phyloP scores from a whole-genome alignment of 2,113 vertebrate species.

The Tinamus guttatus region DNA sequence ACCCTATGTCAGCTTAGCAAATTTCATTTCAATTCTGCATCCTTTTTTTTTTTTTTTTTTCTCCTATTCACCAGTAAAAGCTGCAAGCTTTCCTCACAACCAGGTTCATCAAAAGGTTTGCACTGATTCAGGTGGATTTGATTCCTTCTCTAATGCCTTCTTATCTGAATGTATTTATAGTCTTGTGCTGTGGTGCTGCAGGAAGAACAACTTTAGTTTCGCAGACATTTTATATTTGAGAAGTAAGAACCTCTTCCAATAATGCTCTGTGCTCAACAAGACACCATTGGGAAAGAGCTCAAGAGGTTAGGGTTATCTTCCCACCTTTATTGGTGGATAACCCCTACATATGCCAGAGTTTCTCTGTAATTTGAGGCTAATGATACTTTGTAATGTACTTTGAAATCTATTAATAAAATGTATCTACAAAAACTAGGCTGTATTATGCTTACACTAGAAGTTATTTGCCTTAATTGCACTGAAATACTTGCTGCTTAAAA shows the following conservation, averaged over 20 bases:
- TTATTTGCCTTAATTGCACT: neutral
- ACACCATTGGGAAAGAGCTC: neutral
- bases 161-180: neutral
- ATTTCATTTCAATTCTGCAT: neutral
- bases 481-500: neutral
- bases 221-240: neutral
- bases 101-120: neutral
- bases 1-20: neutral
- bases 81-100: neutral
- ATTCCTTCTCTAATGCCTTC: neutral
- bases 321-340: neutral
- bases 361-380: neutral
- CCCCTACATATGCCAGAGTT: neutral
- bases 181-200: neutral
- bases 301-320: neutral
- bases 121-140: neutral
- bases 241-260: neutral
- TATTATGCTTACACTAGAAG: neutral
- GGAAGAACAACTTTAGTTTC: neutral
- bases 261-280: neutral
- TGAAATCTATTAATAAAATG: neutral
- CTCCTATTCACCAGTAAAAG: neutral
- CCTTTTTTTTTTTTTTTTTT: neutral
- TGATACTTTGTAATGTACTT: neutral
- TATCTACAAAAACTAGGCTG: accelerated